phyloP scores from a whole-genome alignment of 2,888 invertebrate genomes.

The Himalopsyche japonica region DNA sequence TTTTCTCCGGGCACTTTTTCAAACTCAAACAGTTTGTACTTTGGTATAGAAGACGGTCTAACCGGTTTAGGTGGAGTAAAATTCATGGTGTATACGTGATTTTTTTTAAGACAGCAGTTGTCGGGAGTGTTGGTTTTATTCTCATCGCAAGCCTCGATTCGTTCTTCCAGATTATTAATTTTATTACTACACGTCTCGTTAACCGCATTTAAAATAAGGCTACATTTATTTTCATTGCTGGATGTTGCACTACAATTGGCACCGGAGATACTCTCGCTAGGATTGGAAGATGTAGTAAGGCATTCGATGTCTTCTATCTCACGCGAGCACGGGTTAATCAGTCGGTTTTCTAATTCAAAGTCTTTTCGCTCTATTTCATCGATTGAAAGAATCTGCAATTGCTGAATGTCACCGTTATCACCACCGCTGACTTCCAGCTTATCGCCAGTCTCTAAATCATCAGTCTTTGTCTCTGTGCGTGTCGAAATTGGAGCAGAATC shows the following conservation, averaged over 20 bases:
- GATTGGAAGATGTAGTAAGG: constrained; percentile 47
- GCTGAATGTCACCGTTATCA: not conserved
- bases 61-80: constrained; percentile 16
- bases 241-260: constrained; percentile 53
- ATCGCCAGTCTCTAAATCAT: not conserved
- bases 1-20: not conserved
- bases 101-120: constrained; percentile 15
- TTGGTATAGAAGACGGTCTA: constrained; percentile 21
- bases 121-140: constrained; percentile 6
- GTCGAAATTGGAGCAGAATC: not conserved
- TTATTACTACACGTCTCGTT: not conserved
- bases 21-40: constrained; percentile 14
- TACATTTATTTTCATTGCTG: constrained; percentile 45
- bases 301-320: constrained; percentile 52
- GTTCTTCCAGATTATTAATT: not conserved
- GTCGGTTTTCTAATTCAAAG: constrained; percentile 56
- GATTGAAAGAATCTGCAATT: constrained; percentile 41
- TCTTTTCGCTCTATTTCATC: constrained; percentile 56
- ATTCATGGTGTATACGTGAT: not conserved
- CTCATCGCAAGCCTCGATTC: not conserved
- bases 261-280: constrained; percentile 50
- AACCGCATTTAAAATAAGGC: constrained; percentile 43
- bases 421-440: not conserved
- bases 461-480: not conserved
- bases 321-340: constrained; percentile 53